A percentile compares a stretch with the other conserved stretches of the same genome.
Conservation (phyloP, 2,113 vertebrate genomes). For the Glareola pratincola region DNA sequence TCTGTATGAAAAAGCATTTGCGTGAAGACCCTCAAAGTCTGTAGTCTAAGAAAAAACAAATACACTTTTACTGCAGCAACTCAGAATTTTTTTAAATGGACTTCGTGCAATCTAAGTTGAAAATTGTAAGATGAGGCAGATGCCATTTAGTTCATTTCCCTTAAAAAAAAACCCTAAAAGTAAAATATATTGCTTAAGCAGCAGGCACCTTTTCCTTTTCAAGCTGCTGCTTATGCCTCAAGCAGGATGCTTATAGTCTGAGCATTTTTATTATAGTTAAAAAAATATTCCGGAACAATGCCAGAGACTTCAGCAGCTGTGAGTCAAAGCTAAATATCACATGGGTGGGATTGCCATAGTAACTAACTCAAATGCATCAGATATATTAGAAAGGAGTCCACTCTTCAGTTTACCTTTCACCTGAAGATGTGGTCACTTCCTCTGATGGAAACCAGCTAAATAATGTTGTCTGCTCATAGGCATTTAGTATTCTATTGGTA, state of each 20-base stretch:
- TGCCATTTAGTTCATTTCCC: slow-evolving; percentile 48
- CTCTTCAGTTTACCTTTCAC: background rate
- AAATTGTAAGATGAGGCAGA: slow-evolving; percentile 53
- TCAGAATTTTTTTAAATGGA: slow-evolving; percentile 12
- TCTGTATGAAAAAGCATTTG: background rate
- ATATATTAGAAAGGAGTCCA: background rate
- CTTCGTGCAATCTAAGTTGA: slow-evolving; percentile 45
- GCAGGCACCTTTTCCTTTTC: slow-evolving; percentile 35
- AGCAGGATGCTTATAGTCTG: slow-evolving; percentile 45
- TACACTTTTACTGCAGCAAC: background rate
- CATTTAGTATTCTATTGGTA: background rate
- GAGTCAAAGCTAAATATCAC: slow-evolving; percentile 59
- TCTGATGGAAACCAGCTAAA: background rate
- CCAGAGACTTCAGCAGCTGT: slow-evolving; percentile 59
- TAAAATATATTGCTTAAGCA: slow-evolving; percentile 53
- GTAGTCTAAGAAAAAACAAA: slow-evolving; percentile 15
- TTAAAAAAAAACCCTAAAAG: slow-evolving; percentile 50
- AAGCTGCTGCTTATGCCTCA: slow-evolving; percentile 52
- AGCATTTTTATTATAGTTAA: slow-evolving; percentile 56
- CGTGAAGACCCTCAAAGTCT: background rate
- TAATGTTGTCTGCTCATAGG: background rate
- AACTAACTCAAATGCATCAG: slow-evolving; percentile 2
- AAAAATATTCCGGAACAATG: slow-evolving; percentile 3
- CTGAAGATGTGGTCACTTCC: background rate
- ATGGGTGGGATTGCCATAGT: slow-evolving; percentile 42